Evolutionary conservation across 2,113 vertebrate genomes (phyloP).

Genomic region (Ellobius talpinus): DNA sequence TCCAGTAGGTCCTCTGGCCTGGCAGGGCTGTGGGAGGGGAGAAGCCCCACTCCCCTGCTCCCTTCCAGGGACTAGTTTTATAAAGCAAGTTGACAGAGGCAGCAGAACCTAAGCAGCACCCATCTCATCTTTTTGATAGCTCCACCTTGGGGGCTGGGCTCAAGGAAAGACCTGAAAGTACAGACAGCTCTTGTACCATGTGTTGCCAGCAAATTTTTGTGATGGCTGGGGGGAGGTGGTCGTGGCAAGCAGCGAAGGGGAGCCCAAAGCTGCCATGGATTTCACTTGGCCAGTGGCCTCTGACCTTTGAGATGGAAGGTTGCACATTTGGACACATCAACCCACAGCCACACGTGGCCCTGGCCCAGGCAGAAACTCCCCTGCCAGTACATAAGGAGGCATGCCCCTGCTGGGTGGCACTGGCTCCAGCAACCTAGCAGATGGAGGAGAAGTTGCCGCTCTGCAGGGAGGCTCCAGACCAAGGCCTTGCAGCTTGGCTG

Average conservation of each 20-base stretch:
- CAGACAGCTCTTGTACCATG: accelerated
- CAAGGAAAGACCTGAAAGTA: background rate
- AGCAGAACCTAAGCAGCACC: no score
- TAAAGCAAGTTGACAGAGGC: background rate
- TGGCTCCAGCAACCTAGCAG: constrained; percentile 1
- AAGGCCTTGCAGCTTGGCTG: background rate
- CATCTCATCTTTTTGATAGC: accelerated
- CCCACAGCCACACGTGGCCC: background rate
- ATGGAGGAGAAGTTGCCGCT: background rate
- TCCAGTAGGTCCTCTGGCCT: background rate
- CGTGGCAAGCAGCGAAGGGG: accelerated
- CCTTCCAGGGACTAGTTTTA: background rate
- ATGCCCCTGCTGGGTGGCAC: background rate
- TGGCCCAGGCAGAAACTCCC: background rate
- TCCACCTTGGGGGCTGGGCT: background rate
- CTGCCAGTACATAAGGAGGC: background rate
- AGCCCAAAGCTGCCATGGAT: background rate
- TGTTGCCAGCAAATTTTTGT: accelerated
- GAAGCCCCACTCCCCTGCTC: background rate
- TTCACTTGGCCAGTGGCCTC: accelerated
- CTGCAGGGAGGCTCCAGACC: background rate
- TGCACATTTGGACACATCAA: no score
- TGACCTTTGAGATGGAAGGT: background rate
- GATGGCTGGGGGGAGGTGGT: background rate
- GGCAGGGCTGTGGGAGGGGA: background rate